Evolutionary conservation across 2,797 vertebrate genomes (phyloP).

Genomic region (Sebastes ruberrimus): DNA sequence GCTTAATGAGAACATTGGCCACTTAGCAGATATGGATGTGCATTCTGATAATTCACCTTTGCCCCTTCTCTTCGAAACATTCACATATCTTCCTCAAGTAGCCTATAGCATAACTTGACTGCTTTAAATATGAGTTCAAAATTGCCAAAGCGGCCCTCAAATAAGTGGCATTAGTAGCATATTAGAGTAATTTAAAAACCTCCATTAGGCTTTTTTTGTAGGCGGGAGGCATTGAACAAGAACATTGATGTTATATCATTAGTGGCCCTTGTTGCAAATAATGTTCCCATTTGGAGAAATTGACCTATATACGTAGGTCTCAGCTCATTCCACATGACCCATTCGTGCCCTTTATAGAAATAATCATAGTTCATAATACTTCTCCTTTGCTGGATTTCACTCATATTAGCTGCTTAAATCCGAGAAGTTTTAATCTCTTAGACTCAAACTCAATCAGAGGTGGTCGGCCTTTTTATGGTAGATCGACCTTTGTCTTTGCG

Average conservation of each 20-base stretch:
- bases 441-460: background rate
- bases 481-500: background rate
- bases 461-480: background rate
- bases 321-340: background rate
- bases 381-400: background rate
- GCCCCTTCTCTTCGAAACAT: background rate
- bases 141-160: background rate
- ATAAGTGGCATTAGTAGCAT: background rate
- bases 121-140: background rate
- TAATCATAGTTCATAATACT: background rate
- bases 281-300: background rate
- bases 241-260: background rate
- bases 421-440: background rate
- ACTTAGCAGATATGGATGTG: no score
- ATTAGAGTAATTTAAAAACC: background rate
- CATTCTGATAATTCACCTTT: background rate
- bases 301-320: background rate
- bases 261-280: background rate
- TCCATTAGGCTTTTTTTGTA: background rate
- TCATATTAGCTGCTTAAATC: background rate
- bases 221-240: background rate
- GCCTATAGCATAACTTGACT: background rate
- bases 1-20: background rate
- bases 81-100: background rate
- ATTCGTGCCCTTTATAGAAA: background rate